These are phyloP conservation scores for Noctuana brunneofusca DNA, from an alignment of 2,888 invertebrate genomes.

Conservation along the genomic window DNA sequence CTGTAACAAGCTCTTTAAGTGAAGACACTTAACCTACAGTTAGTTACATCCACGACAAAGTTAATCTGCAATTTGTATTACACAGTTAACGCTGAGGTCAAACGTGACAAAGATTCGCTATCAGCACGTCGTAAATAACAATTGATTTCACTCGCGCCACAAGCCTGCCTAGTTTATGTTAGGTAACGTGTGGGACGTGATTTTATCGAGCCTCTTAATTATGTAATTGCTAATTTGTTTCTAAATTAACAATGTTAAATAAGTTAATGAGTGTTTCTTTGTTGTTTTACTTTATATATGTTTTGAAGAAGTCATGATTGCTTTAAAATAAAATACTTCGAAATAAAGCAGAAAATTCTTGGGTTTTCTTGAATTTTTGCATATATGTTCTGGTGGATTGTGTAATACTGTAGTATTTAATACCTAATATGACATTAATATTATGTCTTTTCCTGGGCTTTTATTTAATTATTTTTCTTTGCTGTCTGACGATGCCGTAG, in stretches of 20 bases:
- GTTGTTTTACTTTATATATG: not conserved
- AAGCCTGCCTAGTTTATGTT: not conserved
- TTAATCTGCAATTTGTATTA: slow-evolving; percentile 15
- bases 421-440: too few species aligned
- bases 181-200: not conserved
- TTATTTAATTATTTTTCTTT: too few species aligned
- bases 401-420: too few species aligned
- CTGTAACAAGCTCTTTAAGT: not conserved
- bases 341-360: too few species aligned
- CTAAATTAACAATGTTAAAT: not conserved
- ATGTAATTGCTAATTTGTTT: not conserved
- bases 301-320: not conserved
- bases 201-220: not conserved
- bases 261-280: not conserved
- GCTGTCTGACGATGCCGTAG: too few species aligned
- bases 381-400: too few species aligned
- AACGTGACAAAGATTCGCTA: slow-evolving; percentile 7
- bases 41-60: slow-evolving; percentile 1
- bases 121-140: slow-evolving; percentile 8
- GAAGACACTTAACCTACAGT: slow-evolving; percentile 3
- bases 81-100: slow-evolving; percentile 11
- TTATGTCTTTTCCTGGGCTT: too few species aligned
- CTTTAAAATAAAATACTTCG: not conserved
- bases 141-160: slow-evolving; percentile 13
- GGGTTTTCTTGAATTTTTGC: too few species aligned